Base-by-base conservation (phyloP, 2,113 vertebrate genomes). In the Indri indri region DNA sequence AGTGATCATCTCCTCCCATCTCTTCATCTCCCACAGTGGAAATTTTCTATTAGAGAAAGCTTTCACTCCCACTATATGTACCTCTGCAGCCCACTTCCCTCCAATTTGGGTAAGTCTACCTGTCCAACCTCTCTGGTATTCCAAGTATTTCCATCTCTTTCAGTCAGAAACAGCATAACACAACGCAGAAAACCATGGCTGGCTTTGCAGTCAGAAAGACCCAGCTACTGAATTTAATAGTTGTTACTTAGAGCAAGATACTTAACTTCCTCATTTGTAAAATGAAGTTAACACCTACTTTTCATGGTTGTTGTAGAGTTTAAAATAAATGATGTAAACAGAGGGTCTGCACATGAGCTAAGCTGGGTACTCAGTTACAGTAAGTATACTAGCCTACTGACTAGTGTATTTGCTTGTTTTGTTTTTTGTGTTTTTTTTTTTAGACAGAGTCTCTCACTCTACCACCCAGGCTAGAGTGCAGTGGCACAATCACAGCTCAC, bases 131-230 rank as follows among this genome's bases (percentile, higher is more conserved):
- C 71, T 25, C 54, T 96, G 52, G 42, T 84, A 84, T 84, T 83
- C n/a, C 57, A 87, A 86, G n/a, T 30, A 93, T 92, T 93, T 79
- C 81, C 61, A 87, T 82, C 37, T 70, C 59, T 88, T 50, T 94
- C 61, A 86, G 27, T 70, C 42, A 86, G 65, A 91, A 95, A 82
- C 2, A 81, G 54, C 34, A 77, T 7, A 94, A 79, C 27, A 82
- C n/a, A 95, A 73, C 27, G 77, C 37, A 88, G 77, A 45, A 93
- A 95, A 84, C n/a, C 25, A 79, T 74, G 52, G 45, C 47, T 91
- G 47, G 25, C 32, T 84, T 59, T 87, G 88, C 47, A 92, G 25
- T 80, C 37, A 92, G 57, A 93, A 86, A 96, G 32, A 79, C 32
- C 34, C 45, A 88, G n/a, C 40, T 50, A 79, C 20, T 47, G 70